A percentile compares a stretch with the other conserved stretches of the same genome.
These are phyloP conservation scores for Ptychadena robeensis DNA, from an alignment of 2,797 vertebrate genomes.

Conservation along the genomic window DNA sequence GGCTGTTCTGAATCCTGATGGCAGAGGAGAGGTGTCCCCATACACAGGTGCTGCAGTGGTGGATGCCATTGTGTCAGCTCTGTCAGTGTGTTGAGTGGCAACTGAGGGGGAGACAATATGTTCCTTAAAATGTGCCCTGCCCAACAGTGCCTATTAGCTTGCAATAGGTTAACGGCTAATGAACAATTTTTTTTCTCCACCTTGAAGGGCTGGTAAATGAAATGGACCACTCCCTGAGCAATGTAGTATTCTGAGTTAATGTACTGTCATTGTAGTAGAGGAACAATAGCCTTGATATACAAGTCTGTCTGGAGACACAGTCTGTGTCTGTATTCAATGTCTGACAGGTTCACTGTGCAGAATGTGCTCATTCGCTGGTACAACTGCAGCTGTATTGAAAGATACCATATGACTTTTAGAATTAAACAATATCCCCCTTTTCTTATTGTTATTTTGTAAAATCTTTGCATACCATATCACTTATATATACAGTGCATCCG, in stretches of 20 bases:
- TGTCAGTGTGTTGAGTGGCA: neutral
- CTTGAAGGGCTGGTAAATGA: neutral
- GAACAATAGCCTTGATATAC: neutral
- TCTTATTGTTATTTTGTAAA: no score
- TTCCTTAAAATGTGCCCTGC: neutral
- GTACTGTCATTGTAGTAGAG: neutral
- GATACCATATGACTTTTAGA: neutral
- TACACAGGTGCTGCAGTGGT: slow-evolving; percentile 1
- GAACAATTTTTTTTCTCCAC: neutral
- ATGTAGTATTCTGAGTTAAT: neutral
- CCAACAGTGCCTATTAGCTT: neutral
- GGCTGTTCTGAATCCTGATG: slow-evolving; percentile 26
- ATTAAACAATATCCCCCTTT: neutral
- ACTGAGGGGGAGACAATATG: neutral
- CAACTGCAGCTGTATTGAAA: neutral
- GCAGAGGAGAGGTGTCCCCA: slow-evolving; percentile 25
- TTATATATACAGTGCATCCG: no score
- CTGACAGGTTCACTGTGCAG: neutral
- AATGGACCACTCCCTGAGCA: slow-evolving; percentile 2
- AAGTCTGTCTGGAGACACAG: neutral
- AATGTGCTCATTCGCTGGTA: neutral
- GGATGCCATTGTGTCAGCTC: slow-evolving; percentile 15
- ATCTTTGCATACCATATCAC: no score
- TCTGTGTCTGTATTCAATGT: neutral
- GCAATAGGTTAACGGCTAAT: neutral